These are phyloP conservation scores for Thyatira batis DNA, from an alignment of 2,888 invertebrate genomes.

Conservation along the genomic window DNA sequence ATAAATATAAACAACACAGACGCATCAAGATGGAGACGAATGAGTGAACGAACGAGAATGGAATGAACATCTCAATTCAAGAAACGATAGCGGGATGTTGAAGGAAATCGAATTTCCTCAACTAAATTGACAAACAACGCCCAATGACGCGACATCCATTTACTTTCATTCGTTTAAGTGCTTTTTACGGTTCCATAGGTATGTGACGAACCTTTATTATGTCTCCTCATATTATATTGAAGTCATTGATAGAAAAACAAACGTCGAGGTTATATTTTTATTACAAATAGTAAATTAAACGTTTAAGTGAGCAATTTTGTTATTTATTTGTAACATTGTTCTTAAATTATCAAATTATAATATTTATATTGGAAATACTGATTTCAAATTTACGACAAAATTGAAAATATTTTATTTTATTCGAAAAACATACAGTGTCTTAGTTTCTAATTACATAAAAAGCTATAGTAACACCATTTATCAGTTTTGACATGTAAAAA, in stretches of 20 bases:
- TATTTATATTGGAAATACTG: no score
- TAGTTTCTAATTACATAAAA: no score
- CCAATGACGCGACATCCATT: constrained; percentile 25
- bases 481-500: no score
- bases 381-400: no score
- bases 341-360: no score
- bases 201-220: neutral
- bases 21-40: constrained; percentile 11
- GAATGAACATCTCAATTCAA: constrained; percentile 15
- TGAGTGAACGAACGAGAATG: constrained; percentile 27
- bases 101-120: constrained; percentile 37
- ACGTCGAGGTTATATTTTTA: no score
- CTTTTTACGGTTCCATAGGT: neutral
- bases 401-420: no score
- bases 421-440: no score
- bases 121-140: constrained; percentile 32
- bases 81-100: constrained; percentile 31
- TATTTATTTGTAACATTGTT: no score
- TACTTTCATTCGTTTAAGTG: constrained; percentile 10
- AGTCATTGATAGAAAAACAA: neutral
- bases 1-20: neutral
- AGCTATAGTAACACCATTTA: no score
- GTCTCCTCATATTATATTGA: neutral
- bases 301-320: no score
- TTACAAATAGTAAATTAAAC: no score